A percentile compares a stretch with the other conserved stretches of the same genome.
Conservation (phyloP, 2,113 vertebrate species). For the Pristiophorus japonicus region DNA sequence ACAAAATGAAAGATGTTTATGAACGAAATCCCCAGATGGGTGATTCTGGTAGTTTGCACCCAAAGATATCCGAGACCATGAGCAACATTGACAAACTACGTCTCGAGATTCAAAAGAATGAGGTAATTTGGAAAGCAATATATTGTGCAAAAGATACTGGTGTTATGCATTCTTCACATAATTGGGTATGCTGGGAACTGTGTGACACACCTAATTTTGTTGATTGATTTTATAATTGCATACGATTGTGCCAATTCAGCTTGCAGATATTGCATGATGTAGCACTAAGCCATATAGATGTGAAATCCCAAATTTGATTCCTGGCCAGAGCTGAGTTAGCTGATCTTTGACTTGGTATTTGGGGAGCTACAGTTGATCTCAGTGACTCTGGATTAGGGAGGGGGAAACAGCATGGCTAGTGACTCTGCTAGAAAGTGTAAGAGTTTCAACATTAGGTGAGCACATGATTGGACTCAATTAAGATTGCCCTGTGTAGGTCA, state of each 20-base stretch:
- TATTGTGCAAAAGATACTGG: not conserved
- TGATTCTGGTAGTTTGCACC: constrained; percentile 86
- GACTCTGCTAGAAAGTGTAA: not conserved
- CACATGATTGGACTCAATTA: too few relatives aligned
- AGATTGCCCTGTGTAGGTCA: not conserved
- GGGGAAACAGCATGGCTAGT: not conserved
- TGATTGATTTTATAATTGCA: not conserved
- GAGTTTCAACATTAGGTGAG: not conserved
- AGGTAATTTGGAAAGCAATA: constrained; percentile 58
- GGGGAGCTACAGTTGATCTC: not conserved
- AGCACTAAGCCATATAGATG: not conserved
- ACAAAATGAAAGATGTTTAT: constrained; percentile 99
- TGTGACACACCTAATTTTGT: not conserved
- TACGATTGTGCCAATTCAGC: not conserved
- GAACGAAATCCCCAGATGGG: constrained; percentile 98
- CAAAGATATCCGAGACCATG: constrained; percentile 91
- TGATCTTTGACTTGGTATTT: not conserved
- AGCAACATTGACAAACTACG: constrained; percentile 90
- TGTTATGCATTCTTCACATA: not conserved
- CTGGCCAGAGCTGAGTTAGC: not conserved
- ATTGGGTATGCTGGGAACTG: not conserved
- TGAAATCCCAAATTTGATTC: not conserved
- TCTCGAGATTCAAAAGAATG: constrained; percentile 93
- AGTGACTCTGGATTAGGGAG: not conserved
- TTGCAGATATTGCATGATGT: not conserved